Conservation (phyloP, 2,888 invertebrate species). For the Ormyrus nitidulus region DNA sequence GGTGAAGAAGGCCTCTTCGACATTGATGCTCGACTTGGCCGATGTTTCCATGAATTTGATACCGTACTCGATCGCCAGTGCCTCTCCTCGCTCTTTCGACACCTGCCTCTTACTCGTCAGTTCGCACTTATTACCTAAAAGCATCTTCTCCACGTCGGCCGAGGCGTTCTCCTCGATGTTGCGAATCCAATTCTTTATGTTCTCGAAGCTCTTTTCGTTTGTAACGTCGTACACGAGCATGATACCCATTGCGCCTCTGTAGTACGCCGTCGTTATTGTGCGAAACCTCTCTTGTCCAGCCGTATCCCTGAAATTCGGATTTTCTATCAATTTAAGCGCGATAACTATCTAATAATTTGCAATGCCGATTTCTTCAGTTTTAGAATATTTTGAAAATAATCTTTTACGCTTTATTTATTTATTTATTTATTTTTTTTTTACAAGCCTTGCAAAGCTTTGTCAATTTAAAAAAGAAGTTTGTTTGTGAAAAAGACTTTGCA, state of each 20-base stretch:
- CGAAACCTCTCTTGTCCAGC: constrained; percentile 99
- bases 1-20: constrained; percentile 55
- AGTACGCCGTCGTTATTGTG: constrained; percentile 99
- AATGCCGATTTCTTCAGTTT: background rate
- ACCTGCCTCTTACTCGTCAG: constrained; percentile 52
- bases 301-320: constrained; percentile 87
- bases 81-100: constrained; percentile 71
- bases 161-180: constrained; percentile 99
- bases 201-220: constrained; percentile 99
- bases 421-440: no score
- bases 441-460: no score
- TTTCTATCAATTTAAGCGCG: no score
- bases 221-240: constrained; percentile 99
- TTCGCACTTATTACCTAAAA: constrained; percentile 94
- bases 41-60: constrained; percentile 99
- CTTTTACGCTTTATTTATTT: no score
- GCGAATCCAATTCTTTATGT: constrained; percentile 99
- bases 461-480: background rate
- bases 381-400: background rate
- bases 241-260: constrained; percentile 99
- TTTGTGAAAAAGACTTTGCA: background rate
- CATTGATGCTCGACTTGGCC: constrained; percentile 90
- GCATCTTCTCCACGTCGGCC: constrained; percentile 99
- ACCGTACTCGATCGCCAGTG: constrained; percentile 97
- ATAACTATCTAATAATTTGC: no score